A percentile compares a stretch with the other conserved stretches of the same genome.
These are phyloP conservation scores for Ptilorrhoa leucosticta DNA, from an alignment of 2,113 vertebrate species.

Conservation along the genomic window DNA sequence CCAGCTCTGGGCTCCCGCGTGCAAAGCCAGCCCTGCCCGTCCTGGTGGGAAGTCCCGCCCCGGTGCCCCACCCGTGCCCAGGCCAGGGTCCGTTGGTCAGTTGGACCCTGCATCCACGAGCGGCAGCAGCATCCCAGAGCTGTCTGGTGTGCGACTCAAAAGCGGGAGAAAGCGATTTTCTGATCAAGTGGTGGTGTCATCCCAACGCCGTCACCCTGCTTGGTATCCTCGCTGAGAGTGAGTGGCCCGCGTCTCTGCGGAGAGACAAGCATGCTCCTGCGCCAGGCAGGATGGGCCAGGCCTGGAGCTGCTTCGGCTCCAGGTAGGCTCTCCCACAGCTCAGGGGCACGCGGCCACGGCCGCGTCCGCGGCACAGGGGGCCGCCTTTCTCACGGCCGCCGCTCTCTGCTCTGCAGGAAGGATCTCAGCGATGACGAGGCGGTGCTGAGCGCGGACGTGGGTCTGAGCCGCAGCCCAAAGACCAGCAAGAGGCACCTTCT, in stretches of 20 bases:
- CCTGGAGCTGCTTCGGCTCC: neutral
- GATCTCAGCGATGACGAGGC: neutral
- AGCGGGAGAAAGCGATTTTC: accelerated
- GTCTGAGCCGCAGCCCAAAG: neutral
- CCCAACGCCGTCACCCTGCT: accelerated
- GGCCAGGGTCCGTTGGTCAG: neutral
- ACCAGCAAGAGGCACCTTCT: neutral
- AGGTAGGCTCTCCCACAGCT: neutral
- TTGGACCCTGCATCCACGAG: neutral
- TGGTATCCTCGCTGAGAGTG: accelerated
- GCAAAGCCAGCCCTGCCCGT: neutral
- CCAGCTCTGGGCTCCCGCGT: accelerated
- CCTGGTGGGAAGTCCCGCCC: neutral
- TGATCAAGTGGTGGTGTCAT: accelerated
- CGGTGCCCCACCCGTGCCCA: neutral
- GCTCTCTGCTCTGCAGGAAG: neutral
- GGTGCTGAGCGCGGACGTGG: accelerated
- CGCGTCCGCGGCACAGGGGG: accelerated
- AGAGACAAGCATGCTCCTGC: neutral
- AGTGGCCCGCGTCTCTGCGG: accelerated
- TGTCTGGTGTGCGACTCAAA: neutral
- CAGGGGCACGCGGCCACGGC: accelerated
- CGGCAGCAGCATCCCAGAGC: accelerated
- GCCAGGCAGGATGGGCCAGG: neutral
- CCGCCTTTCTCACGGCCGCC: accelerated